Percentiles rank a stretch among this genome's conserved stretches.
Evolutionary conservation across 2,113 vertebrate genomes (phyloP).

Genomic region (Collichthys lucidus): DNA sequence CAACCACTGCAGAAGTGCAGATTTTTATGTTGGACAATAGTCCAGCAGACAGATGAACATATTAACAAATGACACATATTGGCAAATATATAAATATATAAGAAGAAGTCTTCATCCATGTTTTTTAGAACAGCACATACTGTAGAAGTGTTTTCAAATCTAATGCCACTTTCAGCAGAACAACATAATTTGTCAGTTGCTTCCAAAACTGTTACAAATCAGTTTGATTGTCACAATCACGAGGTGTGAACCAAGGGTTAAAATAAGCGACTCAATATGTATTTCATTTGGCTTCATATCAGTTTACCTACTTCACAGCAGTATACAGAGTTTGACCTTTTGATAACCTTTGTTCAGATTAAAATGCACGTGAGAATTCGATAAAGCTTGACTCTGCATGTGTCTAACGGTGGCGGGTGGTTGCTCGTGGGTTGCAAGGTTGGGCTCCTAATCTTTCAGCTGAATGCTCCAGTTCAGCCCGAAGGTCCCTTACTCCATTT

Average conservation of each 20-base stretch:
- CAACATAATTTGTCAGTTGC: background rate
- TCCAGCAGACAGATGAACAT: too few relatives aligned
- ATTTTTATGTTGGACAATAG: too few relatives aligned
- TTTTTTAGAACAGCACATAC: too few relatives aligned
- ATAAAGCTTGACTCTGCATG: background rate
- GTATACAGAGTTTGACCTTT: background rate
- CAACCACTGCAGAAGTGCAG: background rate
- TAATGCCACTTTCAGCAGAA: too few relatives aligned
- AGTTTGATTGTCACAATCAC: too few relatives aligned
- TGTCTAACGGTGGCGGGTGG: constrained; percentile 5
- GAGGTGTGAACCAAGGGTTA: background rate
- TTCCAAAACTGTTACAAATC: background rate
- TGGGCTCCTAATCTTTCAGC: constrained; percentile 61
- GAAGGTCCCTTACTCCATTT: constrained; percentile 55
- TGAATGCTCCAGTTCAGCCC: constrained; percentile 60
- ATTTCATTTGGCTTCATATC: background rate
- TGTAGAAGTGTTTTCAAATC: background rate
- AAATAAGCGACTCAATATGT: background rate
- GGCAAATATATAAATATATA: background rate
- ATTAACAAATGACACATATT: too few relatives aligned
- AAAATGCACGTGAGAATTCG: background rate
- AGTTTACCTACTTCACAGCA: background rate
- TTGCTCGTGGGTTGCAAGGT: constrained; percentile 41
- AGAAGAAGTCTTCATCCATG: background rate
- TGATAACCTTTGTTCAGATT: background rate